Percentiles rank a stretch among this genome's conserved stretches.
Conservation (phyloP, 2,113 vertebrate genomes). For the Strix uralensis region DNA sequence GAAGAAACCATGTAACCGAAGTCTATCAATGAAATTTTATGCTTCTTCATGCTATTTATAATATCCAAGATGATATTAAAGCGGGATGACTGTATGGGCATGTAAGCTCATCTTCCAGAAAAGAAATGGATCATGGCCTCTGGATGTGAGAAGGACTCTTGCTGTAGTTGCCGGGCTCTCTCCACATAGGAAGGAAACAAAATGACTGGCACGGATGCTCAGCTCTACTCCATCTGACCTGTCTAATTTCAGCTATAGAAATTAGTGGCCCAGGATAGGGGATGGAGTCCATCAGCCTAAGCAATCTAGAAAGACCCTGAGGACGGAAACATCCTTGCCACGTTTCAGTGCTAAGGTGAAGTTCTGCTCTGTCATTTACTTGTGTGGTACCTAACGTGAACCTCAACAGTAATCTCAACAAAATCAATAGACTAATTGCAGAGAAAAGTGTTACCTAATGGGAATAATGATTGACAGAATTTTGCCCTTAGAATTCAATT, state of each 20-base stretch:
- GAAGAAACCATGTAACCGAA: fast-evolving
- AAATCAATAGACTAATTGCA: conserved; percentile 14
- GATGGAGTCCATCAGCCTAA: neutral
- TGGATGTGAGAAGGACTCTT: neutral
- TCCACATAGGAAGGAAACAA: neutral
- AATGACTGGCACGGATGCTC: neutral
- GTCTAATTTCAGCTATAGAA: neutral
- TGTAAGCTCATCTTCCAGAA: neutral
- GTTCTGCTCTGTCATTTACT: neutral
- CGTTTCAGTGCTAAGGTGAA: neutral
- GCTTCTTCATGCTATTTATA: neutral
- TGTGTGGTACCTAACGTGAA: neutral
- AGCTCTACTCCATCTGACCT: no score
- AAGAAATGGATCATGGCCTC: neutral
- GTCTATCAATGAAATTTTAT: neutral
- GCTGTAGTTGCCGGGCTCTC: neutral
- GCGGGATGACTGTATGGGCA: neutral
- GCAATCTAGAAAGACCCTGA: neutral
- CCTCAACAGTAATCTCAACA: neutral
- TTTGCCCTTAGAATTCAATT: conserved; percentile 50
- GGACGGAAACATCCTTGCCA: neutral
- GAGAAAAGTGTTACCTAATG: neutral
- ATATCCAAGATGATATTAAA: neutral
- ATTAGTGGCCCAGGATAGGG: no score
- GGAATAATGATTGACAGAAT: conserved; percentile 47